Evolutionary conservation across 2,888 invertebrate genomes (phyloP).

Genomic region (Cheilosia vernalis): DNA sequence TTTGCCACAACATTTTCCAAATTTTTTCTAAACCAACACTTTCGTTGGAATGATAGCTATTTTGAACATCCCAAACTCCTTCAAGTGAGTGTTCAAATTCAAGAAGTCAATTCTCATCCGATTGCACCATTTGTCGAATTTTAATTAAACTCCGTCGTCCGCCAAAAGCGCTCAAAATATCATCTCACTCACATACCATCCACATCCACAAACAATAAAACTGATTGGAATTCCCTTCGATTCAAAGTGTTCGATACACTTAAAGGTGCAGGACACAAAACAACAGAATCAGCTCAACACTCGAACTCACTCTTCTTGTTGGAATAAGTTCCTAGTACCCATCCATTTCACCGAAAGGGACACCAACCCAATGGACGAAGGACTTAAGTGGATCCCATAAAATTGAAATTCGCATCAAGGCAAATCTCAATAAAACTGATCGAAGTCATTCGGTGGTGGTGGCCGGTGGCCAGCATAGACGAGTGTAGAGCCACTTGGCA

Average conservation of each 20-base stretch:
- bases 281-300: conserved; percentile 61
- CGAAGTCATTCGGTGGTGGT: conserved; percentile 64
- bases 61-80: no score
- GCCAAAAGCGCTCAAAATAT: conserved; percentile 13
- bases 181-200: conserved; percentile 9
- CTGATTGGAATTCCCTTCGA: conserved; percentile 59
- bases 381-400: conserved; percentile 74
- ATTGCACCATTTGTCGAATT: conserved; percentile 14
- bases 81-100: no score
- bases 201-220: conserved; percentile 46
- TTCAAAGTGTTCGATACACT: conserved; percentile 49
- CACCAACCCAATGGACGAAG: conserved; percentile 57
- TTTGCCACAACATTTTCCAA: no score
- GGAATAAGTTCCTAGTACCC: conserved; percentile 23
- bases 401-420: conserved; percentile 74
- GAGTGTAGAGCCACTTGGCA: background rate
- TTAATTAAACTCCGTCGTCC: conserved; percentile 42
- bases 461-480: background rate
- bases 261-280: conserved; percentile 43
- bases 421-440: conserved; percentile 75
- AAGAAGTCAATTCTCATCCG: no score
- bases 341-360: conserved; percentile 51
- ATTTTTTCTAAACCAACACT: no score
- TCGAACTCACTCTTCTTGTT: conserved; percentile 2
- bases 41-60: no score